Percentiles rank a stretch among this genome's conserved stretches.
phyloP scores from a whole-genome alignment of 2,113 vertebrate genomes.

The Aix galericulata region DNA sequence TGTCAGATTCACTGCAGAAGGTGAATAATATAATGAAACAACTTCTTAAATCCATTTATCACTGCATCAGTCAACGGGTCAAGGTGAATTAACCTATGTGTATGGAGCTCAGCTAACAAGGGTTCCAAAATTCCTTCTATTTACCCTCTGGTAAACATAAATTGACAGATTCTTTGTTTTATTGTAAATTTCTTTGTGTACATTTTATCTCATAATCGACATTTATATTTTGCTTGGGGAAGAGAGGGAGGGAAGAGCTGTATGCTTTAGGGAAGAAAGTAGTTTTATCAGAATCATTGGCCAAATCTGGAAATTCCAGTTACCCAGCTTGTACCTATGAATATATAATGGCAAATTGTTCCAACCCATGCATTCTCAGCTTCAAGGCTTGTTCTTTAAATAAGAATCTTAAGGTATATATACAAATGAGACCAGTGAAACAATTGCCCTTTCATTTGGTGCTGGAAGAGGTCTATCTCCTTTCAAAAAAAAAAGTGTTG shows the following conservation, averaged over 20 bases:
- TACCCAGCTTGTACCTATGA: not conserved
- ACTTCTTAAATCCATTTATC: not conserved
- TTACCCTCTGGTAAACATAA: not conserved
- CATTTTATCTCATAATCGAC: not conserved
- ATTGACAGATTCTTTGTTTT: not conserved
- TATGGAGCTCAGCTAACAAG: not conserved
- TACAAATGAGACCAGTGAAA: not conserved
- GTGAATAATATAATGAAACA: not conserved
- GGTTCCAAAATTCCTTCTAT: not conserved
- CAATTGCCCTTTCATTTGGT: not conserved
- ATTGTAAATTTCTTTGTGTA: not conserved
- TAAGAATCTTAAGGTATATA: not conserved
- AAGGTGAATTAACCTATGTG: not conserved
- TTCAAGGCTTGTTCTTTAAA: not conserved
- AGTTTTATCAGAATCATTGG: not conserved
- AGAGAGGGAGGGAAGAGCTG: too few relatives aligned
- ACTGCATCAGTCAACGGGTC: not conserved
- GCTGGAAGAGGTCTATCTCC: not conserved
- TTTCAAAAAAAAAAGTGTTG: not conserved
- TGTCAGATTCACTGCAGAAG: not conserved
- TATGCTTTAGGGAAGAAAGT: constrained; percentile 1
- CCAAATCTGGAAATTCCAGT: constrained; percentile 24
- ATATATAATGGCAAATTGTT: not conserved
- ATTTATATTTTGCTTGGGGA: not conserved
- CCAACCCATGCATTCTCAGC: not conserved